phyloP scores from a whole-genome alignment of 2,797 vertebrate genomes.

The Clangula hyemalis region DNA sequence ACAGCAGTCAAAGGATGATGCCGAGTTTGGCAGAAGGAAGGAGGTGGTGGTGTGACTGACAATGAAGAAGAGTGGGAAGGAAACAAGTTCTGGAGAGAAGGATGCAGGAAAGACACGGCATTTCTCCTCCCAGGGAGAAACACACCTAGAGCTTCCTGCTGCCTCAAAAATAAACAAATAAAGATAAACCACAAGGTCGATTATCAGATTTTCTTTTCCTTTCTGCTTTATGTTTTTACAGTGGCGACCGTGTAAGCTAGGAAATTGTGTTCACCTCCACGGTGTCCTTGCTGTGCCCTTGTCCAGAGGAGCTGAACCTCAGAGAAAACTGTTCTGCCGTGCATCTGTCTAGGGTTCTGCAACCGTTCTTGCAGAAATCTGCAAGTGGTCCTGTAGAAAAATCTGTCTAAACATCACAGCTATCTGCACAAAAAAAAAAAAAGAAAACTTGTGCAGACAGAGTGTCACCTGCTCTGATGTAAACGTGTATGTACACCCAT shows the following conservation, averaged over 20 bases:
- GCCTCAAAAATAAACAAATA: background rate
- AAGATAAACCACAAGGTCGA: background rate
- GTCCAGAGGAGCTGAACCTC: background rate
- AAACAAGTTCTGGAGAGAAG: conserved; percentile 1
- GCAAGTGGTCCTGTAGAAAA: background rate
- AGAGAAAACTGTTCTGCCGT: background rate
- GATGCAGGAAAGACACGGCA: background rate
- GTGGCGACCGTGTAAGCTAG: background rate
- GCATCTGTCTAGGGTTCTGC: background rate
- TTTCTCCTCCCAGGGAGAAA: background rate
- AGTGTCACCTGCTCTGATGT: background rate
- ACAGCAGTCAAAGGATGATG: conserved; percentile 14
- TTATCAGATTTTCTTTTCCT: background rate
- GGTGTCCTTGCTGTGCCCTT: background rate
- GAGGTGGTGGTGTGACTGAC: background rate
- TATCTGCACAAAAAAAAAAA: background rate
- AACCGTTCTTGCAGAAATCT: background rate
- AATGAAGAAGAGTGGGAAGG: background rate
- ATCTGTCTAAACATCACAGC: background rate
- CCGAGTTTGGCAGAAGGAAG: background rate
- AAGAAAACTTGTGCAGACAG: background rate
- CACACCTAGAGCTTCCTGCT: rapidly evolving
- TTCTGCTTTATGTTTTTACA: background rate
- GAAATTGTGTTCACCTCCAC: background rate
- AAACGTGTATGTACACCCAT: background rate